A percentile compares a stretch with the other conserved stretches of the same genome.
phyloP scores from a whole-genome alignment of 2,113 vertebrate genomes.

The Azemiops feae region DNA sequence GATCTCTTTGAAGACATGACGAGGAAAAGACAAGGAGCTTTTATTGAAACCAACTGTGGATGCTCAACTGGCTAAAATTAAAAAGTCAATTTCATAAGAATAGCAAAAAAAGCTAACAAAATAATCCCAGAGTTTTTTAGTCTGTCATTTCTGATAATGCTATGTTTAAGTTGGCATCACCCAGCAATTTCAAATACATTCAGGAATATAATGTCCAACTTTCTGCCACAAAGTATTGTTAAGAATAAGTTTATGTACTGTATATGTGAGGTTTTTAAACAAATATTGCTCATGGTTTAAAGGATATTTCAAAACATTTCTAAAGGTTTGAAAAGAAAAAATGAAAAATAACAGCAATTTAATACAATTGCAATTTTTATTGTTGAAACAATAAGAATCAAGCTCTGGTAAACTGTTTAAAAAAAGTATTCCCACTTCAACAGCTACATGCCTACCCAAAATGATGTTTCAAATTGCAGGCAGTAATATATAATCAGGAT shows the following conservation, averaged over 20 bases:
- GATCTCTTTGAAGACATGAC: constrained; percentile 10
- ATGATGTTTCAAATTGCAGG: background rate
- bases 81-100: constrained; percentile 3
- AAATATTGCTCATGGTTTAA: background rate
- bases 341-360: background rate
- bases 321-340: background rate
- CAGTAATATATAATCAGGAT: background rate
- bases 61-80: constrained; percentile 16
- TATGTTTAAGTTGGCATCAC: background rate
- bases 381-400: background rate
- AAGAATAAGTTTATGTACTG: background rate
- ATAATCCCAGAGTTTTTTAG: fast-evolving
- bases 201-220: background rate
- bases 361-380: background rate
- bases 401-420: background rate
- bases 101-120: background rate
- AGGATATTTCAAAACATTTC: background rate
- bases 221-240: background rate
- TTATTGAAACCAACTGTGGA: background rate
- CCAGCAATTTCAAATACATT: background rate
- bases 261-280: background rate
- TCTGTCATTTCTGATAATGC: background rate
- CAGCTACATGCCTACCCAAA: background rate
- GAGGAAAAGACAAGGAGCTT: constrained; percentile 15
- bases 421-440: background rate